Percentiles rank a stretch among this genome's conserved stretches.
Conservation (phyloP, 2,888 invertebrate species). For the Eutolmus rufibarbis region DNA sequence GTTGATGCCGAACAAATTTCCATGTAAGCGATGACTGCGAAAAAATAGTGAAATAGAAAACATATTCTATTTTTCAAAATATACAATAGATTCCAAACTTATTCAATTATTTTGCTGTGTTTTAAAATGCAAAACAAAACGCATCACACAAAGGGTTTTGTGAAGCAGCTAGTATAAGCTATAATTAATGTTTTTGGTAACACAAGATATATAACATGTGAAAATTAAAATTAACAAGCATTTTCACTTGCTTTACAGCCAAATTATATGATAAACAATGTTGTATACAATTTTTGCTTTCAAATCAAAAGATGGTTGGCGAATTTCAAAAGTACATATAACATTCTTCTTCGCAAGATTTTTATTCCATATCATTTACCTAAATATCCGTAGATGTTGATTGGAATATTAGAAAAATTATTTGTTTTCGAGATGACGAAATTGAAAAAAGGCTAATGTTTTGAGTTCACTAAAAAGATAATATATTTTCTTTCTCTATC, state of each 20-base stretch:
- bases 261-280: background rate
- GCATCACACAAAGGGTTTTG: background rate
- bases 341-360: too few species aligned
- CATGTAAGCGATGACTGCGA: constrained; percentile 93
- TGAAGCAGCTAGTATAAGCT: background rate
- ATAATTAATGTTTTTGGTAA: background rate
- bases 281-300: background rate
- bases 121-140: background rate
- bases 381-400: too few species aligned
- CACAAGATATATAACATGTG: background rate
- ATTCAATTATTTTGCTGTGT: background rate
- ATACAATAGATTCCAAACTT: background rate
- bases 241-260: background rate
- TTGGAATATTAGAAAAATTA: too few species aligned
- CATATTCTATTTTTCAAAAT: background rate
- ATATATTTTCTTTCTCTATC: too few species aligned
- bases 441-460: too few species aligned
- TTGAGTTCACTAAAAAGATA: too few species aligned
- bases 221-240: background rate
- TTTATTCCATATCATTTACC: too few species aligned
- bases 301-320: background rate
- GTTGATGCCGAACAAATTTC: constrained; percentile 89
- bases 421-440: too few species aligned
- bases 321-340: too few species aligned
- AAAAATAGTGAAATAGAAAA: constrained; percentile 37